Base-by-base conservation (phyloP, 1,140 invertebrate genomes). In the Drosophila athabasca region DNA sequence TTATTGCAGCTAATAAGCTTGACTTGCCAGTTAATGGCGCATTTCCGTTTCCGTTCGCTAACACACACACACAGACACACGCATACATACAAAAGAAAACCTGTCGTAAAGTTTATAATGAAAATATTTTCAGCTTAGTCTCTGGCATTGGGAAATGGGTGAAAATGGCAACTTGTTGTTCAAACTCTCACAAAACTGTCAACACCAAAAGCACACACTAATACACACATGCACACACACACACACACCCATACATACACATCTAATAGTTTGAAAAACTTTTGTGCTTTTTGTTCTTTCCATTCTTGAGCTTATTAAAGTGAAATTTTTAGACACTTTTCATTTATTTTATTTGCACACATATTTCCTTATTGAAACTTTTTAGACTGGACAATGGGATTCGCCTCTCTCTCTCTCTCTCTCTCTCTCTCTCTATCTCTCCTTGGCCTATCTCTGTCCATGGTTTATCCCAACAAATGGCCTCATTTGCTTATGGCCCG, bases 31-130 rank as follows among this genome's bases (percentile, higher is more conserved):
- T 87, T 87, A 87, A 85, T 85, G 82, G 82, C 74, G 82, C 82
- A 82, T 87, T 85, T 85, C 78, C 82, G 77, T 85, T 87, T 77
- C 82, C 73, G 68, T 65, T 84, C 65, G 50, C 50, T 59, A 52
- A 59, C 39, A 35, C 59, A 62, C 48, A 59, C 55, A 57, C 50
- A 53, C 55, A 57, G 48, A 53, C 50, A 46, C 15, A 41, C 15
- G 48, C 35, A 66, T 49, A 41, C 22, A 55, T 29, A 26, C 13
- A 50, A 11, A 45, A 48, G 39, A 59, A 79, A 77, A 87, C 82
- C 81, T 87, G 82, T 85, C 82, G 81, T 84, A 85, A 84, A 84
- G 64, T 84, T 84, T 85, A 85, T 87, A 87, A 87, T 87, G 78
- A 87, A 85, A 85, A 78, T 85, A 85, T 87, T 88, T 87, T 67